Conservation (phyloP, 2,797 vertebrate genomes). For the Phrynocephalus forsythii region DNA sequence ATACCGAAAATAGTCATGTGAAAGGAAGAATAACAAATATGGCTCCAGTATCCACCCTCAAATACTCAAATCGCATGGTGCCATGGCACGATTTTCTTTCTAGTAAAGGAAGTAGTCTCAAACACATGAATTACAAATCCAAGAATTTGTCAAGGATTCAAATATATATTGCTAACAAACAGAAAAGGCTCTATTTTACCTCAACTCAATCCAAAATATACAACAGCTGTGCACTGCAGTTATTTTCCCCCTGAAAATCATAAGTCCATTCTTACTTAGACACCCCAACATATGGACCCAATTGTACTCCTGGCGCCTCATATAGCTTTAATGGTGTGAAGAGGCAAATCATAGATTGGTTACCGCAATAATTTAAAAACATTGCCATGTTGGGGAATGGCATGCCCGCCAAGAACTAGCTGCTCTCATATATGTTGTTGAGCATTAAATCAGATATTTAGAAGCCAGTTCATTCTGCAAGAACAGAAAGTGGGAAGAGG, state of each 20-base stretch:
- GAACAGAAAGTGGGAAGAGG: neutral
- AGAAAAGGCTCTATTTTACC: conserved; percentile 21
- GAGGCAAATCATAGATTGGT: conserved; percentile 20
- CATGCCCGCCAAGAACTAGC: neutral
- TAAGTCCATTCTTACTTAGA: conserved; percentile 15
- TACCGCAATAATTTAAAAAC: conserved; percentile 35
- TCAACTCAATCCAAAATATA: conserved; percentile 26
- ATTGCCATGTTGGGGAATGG: conserved; percentile 16
- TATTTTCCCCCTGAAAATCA: neutral
- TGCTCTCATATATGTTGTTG: conserved; percentile 13
- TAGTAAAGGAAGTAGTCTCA: conserved; percentile 4
- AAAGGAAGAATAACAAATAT: neutral
- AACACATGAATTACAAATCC: conserved; percentile 25
- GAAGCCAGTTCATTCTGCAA: conserved; percentile 8
- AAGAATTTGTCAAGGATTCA: conserved; percentile 38
- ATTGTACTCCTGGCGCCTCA: conserved; percentile 27
- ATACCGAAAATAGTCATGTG: neutral
- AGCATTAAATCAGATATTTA: conserved; percentile 11
- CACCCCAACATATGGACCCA: conserved; percentile 25
- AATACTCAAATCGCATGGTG: neutral
- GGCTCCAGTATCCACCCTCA: neutral
- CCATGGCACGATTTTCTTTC: conserved; percentile 5
- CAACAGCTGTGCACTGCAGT: conserved; percentile 24
- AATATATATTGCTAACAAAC: conserved; percentile 31
- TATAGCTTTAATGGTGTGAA: conserved; percentile 27